Percentiles rank a stretch among this genome's conserved stretches.
phyloP scores from a whole-genome alignment of 2,888 invertebrate species.

The Campoplex nolae region DNA sequence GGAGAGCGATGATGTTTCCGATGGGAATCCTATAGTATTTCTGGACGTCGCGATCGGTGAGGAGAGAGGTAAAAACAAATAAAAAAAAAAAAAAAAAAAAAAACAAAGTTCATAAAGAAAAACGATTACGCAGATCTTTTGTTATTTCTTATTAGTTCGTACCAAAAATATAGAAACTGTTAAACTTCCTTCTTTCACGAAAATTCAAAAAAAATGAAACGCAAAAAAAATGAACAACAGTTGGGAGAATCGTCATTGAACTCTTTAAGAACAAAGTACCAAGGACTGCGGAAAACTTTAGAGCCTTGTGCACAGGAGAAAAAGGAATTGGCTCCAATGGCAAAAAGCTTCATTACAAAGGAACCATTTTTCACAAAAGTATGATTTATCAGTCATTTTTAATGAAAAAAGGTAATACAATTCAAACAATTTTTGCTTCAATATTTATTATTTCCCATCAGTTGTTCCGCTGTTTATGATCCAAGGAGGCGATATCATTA shows the following conservation, averaged over 20 bases:
- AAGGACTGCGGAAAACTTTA: conserved; percentile 95
- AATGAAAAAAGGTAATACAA: conserved; percentile 44
- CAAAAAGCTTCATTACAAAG: conserved; percentile 94
- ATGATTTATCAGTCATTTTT: conserved; percentile 42
- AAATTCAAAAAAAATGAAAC: conserved; percentile 4
- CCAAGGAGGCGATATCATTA: conserved; percentile 92
- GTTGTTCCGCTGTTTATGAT: conserved; percentile 95
- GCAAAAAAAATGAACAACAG: conserved; percentile 82
- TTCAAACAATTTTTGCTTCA: background rate
- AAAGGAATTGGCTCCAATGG: conserved; percentile 89
- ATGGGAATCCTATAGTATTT: conserved; percentile 88
- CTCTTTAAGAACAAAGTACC: conserved; percentile 94
- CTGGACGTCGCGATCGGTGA: conserved; percentile 89
- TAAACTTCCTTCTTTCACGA: conserved; percentile 20
- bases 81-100: background rate
- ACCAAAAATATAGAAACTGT: conserved; percentile 12
- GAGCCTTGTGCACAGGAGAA: conserved; percentile 96
- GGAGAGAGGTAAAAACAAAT: conserved; percentile 87
- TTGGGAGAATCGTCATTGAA: conserved; percentile 94
- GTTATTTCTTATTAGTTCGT: background rate
- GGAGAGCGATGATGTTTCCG: conserved; percentile 40
- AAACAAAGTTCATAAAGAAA: background rate
- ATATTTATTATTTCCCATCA: conserved; percentile 76
- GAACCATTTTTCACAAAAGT: conserved; percentile 92
- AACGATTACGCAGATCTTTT: background rate